phyloP scores from a whole-genome alignment of 2,113 vertebrate species.

The Genyomyrus donnyi region DNA sequence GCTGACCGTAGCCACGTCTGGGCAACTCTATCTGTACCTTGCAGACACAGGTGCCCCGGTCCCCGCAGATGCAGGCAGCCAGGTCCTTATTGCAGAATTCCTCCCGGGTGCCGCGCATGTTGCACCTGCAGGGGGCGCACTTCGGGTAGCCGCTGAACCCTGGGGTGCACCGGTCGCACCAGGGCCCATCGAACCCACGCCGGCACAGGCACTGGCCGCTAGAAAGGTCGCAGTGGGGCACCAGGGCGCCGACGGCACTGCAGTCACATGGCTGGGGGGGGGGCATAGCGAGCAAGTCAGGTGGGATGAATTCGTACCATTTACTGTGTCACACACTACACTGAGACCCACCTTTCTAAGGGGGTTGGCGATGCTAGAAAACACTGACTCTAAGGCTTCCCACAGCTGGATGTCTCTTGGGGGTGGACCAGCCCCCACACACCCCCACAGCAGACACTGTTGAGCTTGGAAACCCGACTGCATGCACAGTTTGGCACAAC shows the following conservation, averaged over 20 bases:
- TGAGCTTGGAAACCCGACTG: background rate
- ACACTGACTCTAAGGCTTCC: background rate
- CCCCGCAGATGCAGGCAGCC: conserved; percentile 69
- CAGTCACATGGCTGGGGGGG: conserved; percentile 75
- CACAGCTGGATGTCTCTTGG: background rate
- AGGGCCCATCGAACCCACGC: conserved; percentile 57
- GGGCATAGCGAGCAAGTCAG: background rate
- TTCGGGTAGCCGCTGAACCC: conserved; percentile 76
- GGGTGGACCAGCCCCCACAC: background rate
- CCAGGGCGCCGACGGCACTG: conserved; percentile 58
- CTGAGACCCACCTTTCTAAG: background rate
- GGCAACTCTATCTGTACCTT: conserved; percentile 64
- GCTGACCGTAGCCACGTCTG: background rate
- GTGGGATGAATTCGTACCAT: background rate
- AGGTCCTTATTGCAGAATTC: conserved; percentile 61
- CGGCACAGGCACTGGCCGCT: conserved; percentile 73
- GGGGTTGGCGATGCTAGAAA: no score
- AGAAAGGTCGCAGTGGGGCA: conserved; percentile 59
- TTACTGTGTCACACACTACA: background rate
- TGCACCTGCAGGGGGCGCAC: conserved; percentile 76
- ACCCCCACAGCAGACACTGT: background rate
- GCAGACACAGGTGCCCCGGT: conserved; percentile 70
- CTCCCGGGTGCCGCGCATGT: conserved; percentile 61
- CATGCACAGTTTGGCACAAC: background rate
- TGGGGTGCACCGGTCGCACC: conserved; percentile 66